A percentile compares a stretch with the other conserved stretches of the same genome.
These are phyloP conservation scores for Lagopus leucura DNA, from an alignment of 2,113 vertebrate genomes.

Conservation along the genomic window DNA sequence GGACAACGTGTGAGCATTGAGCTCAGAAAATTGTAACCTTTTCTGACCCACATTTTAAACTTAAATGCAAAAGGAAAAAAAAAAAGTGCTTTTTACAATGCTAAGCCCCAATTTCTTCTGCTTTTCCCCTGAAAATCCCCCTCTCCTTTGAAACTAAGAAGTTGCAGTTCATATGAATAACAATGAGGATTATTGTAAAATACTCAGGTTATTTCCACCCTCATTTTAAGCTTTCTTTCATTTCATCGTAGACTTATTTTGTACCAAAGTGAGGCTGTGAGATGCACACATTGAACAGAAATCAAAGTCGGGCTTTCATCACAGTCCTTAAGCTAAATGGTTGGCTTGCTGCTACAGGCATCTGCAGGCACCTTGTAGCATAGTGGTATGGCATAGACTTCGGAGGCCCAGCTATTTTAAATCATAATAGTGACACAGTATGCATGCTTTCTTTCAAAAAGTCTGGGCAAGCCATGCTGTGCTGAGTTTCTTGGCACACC, in stretches of 20 bases:
- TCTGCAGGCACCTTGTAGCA: constrained; percentile 51
- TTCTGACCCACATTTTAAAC: neutral
- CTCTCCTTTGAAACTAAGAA: neutral
- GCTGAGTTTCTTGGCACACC: constrained; percentile 59
- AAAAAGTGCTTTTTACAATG: neutral
- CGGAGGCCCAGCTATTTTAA: constrained; percentile 49
- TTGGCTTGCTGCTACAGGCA: constrained; percentile 39
- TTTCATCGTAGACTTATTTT: neutral
- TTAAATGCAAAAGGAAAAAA: neutral
- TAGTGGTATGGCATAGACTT: neutral
- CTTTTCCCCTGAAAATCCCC: neutral
- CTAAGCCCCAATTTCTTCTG: neutral
- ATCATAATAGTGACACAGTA: constrained; percentile 53
- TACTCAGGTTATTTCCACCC: neutral
- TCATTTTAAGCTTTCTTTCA: constrained; percentile 3
- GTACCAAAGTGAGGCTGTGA: neutral
- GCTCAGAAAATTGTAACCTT: neutral
- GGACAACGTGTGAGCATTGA: neutral
- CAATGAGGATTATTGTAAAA: constrained; percentile 6
- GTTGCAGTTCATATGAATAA: neutral
- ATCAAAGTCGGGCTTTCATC: constrained; percentile 17
- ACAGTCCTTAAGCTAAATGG: neutral
- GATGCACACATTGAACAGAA: neutral
- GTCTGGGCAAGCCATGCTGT: neutral
- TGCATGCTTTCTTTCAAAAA: constrained; percentile 53